A percentile compares a stretch with the other conserved stretches of the same genome.
Conservation (phyloP, 2,113 vertebrate species). For the Lophochroa leadbeateri region DNA sequence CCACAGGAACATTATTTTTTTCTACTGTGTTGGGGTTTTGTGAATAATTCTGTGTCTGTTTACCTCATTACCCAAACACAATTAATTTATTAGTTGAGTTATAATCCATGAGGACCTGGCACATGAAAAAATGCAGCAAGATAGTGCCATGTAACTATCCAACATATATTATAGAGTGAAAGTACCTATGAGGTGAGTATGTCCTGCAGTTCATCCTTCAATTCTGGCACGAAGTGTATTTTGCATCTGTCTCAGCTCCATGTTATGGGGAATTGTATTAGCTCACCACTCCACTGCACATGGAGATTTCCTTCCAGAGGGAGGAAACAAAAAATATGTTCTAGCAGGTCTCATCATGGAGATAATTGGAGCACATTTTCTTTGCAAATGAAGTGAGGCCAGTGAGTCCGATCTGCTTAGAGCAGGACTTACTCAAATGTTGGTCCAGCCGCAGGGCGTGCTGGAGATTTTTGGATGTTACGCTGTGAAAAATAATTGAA, state of each 20-base stretch:
- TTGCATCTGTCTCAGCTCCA: neutral
- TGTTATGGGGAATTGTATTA: neutral
- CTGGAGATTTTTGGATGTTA: conserved; percentile 9
- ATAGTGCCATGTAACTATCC: neutral
- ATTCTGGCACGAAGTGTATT: neutral
- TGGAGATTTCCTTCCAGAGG: conserved; percentile 10
- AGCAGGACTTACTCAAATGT: neutral
- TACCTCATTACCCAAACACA: neutral
- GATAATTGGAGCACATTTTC: conserved; percentile 2
- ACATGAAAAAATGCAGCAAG: neutral
- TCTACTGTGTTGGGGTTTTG: accelerated
- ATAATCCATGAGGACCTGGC: neutral
- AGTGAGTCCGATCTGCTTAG: neutral
- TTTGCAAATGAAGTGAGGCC: conserved; percentile 16
- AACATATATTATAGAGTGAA: neutral
- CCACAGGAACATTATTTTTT: neutral
- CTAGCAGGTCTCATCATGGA: neutral
- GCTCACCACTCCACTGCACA: neutral
- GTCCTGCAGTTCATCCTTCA: neutral
- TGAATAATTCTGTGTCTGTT: neutral
- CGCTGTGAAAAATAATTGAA: conserved; percentile 1
- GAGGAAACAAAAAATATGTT: neutral
- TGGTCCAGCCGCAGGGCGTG: neutral
- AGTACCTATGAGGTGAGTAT: neutral
- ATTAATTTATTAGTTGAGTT: neutral